phyloP scores from a whole-genome alignment of 2,888 invertebrate species.

The Acrocyrtus sp. region DNA sequence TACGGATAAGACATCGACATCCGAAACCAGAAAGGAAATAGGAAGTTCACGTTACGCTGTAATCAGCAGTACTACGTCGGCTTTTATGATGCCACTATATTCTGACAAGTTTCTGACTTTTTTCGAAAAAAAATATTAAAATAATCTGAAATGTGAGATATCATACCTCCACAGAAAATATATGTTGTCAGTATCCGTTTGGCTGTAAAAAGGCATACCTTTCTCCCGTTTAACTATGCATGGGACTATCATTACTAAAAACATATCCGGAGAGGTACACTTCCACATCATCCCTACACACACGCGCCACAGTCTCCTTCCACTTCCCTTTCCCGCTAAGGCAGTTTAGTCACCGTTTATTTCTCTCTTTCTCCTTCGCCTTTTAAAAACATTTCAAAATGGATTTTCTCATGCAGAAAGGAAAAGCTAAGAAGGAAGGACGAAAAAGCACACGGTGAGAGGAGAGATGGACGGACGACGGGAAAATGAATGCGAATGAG shows the following conservation, averaged over 20 bases:
- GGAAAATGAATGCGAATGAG: slow-evolving; percentile 30
- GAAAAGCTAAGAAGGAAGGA: slow-evolving; percentile 24
- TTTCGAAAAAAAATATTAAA: no score
- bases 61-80: no score
- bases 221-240: background rate
- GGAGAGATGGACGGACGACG: background rate
- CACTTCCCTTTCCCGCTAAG: background rate
- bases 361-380: background rate
- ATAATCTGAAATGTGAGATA: no score
- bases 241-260: background rate
- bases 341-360: background rate
- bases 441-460: background rate
- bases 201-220: background rate
- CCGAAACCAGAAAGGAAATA: background rate
- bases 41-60: background rate
- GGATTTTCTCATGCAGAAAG: slow-evolving; percentile 45
- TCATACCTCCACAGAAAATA: no score
- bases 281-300: no score
- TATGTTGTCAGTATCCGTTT: no score
- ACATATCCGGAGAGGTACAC: background rate
- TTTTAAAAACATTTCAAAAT: slow-evolving; percentile 36
- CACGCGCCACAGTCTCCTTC: no score
- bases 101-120: no score
- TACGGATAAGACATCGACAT: background rate
- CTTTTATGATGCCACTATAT: no score